Evolutionary conservation across 2,113 vertebrate genomes (phyloP).

Genomic region (Hystrix brachyura): DNA sequence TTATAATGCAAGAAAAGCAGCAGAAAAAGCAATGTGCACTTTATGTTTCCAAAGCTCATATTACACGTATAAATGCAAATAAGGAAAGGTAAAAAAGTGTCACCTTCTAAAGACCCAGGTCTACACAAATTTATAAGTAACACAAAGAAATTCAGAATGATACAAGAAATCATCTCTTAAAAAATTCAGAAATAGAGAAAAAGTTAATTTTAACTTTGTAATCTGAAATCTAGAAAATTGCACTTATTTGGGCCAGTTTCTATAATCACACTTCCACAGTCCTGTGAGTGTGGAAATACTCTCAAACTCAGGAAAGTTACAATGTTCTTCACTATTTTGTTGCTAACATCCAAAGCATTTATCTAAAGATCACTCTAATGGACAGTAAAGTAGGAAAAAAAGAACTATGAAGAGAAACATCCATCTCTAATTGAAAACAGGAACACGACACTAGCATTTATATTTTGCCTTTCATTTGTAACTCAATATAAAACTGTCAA

Average conservation of each 20-base stretch:
- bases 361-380: conserved; percentile 35
- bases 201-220: conserved; percentile 31
- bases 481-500: neutral
- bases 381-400: neutral
- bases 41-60: conserved; percentile 39
- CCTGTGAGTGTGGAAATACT: neutral
- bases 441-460: neutral
- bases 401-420: neutral
- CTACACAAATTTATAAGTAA: conserved; percentile 40
- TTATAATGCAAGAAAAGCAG: neutral
- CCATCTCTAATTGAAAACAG: conserved; percentile 19
- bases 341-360: conserved; percentile 9
- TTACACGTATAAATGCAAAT: conserved; percentile 64
- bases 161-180: conserved; percentile 40
- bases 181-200: conserved; percentile 44
- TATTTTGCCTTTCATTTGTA: conserved; percentile 5
- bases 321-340: neutral
- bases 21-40: neutral
- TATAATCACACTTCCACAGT: conserved; percentile 3
- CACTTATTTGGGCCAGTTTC: neutral
- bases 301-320: conserved; percentile 17
- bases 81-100: conserved; percentile 39
- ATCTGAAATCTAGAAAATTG: neutral
- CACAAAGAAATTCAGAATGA: conserved; percentile 12
- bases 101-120: conserved; percentile 28